Conservation (phyloP, 2,113 vertebrate species). For the Ameiurus melas region DNA sequence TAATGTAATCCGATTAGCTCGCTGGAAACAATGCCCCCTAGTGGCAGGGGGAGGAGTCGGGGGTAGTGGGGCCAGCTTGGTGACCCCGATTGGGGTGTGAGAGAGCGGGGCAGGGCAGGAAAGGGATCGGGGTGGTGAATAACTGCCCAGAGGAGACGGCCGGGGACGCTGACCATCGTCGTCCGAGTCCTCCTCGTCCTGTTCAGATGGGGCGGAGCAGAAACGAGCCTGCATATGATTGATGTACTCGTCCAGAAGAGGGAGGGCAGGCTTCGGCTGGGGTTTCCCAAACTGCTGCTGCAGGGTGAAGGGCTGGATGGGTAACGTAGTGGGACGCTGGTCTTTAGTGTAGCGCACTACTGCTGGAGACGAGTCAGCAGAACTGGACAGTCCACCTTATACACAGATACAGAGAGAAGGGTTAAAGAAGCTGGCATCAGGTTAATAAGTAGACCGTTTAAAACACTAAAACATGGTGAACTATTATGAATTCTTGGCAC, state of each 20-base stretch:
- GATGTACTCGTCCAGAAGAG: slow-evolving; percentile 81
- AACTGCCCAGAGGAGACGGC: slow-evolving; percentile 91
- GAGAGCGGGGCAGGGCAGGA: slow-evolving; percentile 76
- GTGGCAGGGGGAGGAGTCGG: slow-evolving; percentile 58
- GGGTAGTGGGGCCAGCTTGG: slow-evolving; percentile 28
- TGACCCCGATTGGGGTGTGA: slow-evolving; percentile 58
- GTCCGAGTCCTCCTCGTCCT: slow-evolving; percentile 69
- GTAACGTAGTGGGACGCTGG: slow-evolving; percentile 92
- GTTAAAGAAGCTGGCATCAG: background rate
- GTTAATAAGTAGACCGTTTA: background rate
- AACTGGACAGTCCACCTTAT: slow-evolving; percentile 71
- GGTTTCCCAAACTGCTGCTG: slow-evolving; percentile 88
- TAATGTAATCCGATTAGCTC: slow-evolving; percentile 61
- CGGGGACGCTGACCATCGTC: slow-evolving; percentile 66
- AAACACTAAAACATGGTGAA: background rate
- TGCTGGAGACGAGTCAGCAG: slow-evolving; percentile 69
- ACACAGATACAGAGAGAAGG: background rate
- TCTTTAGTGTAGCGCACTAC: slow-evolving; percentile 94
- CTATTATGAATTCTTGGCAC: background rate
- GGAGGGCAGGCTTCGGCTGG: slow-evolving; percentile 78
- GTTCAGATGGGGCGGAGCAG: slow-evolving; percentile 38
- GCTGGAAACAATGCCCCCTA: slow-evolving; percentile 76
- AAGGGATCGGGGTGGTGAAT: slow-evolving; percentile 81
- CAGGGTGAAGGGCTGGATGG: slow-evolving; percentile 97
- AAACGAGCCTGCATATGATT: slow-evolving; percentile 82